Base-by-base conservation (phyloP, 2,888 invertebrate genomes). In the Xylota sylvarum region DNA sequence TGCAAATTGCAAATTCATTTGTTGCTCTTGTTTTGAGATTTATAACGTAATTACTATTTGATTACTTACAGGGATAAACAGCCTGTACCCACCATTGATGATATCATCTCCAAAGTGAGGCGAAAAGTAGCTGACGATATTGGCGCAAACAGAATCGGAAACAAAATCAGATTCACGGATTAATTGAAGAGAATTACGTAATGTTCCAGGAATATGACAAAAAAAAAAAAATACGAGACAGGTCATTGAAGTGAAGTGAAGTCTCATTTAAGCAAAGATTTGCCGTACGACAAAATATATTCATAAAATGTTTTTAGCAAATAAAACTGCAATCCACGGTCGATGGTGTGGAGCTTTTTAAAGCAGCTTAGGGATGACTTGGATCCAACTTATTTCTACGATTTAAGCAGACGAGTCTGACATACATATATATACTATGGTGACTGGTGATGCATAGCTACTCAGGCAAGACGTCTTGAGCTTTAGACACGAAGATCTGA, bases 81-180 rank as follows among this genome's bases (percentile, higher is more conserved):
- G 14, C 5, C 52, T 46, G 23, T 73, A 27, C 19, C 64, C 23
- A 32, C 27, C 43, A 58, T 67, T 67, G 67, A 74, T 74, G 74
- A 74, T 74, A 60, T 81, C 80, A 81, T 67, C 52, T 67, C 27
- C 12, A n/a, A 65, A 50, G 14, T 52, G 19, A 48, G 17, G n/a
- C 2, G 9, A 43, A 65, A 58, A 40, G 19, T 62, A 46, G 19
- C 30, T 17, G 46, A 14, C 17, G 12, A 19, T n/a, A 3, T 27
- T 12, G n/a, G 23, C n/a, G 35, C 7, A 19, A 27, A 35, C 17
- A 19, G 12, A 48, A 12, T 19, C 12, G 32, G 48, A 50, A 14
- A 30, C 32, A n/a, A 23, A 23, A 27, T 35, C 35, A 9, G 50
- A 52, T 43, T 32, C 12, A 14, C 14, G 32, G 23, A 58, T 58